phyloP scores from a whole-genome alignment of 1,140 invertebrate species.

The Bombus terrestris region DNA sequence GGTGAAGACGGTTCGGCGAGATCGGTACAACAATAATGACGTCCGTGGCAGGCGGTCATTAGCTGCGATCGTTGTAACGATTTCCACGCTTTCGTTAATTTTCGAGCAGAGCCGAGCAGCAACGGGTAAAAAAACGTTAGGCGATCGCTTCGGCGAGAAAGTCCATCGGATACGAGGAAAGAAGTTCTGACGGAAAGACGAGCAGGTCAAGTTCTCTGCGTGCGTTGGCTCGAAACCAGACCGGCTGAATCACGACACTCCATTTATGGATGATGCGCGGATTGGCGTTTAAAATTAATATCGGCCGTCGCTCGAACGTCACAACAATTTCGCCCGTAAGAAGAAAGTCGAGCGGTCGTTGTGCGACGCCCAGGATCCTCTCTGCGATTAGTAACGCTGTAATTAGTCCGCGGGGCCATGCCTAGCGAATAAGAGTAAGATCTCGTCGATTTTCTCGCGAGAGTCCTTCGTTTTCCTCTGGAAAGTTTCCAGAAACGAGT shows the following conservation, averaged over 20 bases:
- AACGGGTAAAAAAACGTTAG: conserved; percentile 15
- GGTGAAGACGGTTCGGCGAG: neutral
- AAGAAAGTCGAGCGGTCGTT: neutral
- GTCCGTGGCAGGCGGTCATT: neutral
- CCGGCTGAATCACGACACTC: conserved; percentile 48
- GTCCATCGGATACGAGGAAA: neutral
- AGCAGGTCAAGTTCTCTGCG: conserved; percentile 20
- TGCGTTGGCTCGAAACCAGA: conserved; percentile 25
- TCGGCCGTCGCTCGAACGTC: conserved; percentile 4
- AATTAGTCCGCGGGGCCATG: neutral
- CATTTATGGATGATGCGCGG: conserved; percentile 45
- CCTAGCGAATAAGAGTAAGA: neutral
- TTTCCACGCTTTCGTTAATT: conserved; percentile 39
- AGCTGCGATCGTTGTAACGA: conserved; percentile 12
- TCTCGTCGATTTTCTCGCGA: neutral
- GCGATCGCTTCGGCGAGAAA: conserved; percentile 5
- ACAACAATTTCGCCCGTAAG: neutral
- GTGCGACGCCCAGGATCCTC: no score
- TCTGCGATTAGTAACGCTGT: neutral
- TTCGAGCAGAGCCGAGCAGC: neutral
- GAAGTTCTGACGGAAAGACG: conserved; percentile 24
- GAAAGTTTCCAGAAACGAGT: neutral
- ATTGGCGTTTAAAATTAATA: conserved; percentile 47
- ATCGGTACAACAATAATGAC: neutral
- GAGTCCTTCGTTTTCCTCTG: neutral